phyloP scores from a whole-genome alignment of 2,797 vertebrate species.

The Dipus sagitta region DNA sequence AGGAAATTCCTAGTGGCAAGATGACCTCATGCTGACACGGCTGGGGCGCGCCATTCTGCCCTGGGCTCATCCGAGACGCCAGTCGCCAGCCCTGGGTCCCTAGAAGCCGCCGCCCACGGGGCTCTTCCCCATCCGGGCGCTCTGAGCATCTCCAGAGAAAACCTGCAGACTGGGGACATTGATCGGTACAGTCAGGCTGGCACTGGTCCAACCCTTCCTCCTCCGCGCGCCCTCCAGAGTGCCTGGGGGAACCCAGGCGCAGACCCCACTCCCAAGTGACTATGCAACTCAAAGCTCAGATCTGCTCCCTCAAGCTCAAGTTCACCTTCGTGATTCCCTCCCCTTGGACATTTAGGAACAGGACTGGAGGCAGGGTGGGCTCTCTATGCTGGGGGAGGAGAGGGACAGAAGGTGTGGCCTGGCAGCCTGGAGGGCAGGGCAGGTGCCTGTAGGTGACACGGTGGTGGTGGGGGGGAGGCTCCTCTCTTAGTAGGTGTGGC shows the following conservation, averaged over 20 bases:
- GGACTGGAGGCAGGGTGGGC: not conserved
- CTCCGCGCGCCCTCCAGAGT: too few species aligned
- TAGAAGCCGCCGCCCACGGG: fast-evolving
- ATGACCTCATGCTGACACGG: constrained; percentile 73
- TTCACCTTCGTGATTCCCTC: not conserved
- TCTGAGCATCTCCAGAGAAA: not conserved
- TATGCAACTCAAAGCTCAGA: too few species aligned
- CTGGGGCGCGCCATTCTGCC: not conserved
- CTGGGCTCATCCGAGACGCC: not conserved
- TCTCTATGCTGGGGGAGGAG: not conserved
- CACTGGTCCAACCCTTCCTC: not conserved
- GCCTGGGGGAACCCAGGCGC: not conserved
- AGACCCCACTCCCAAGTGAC: not conserved
- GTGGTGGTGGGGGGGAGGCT: too few species aligned
- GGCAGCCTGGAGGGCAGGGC: not conserved
- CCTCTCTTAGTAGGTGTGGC: not conserved
- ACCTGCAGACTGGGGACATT: not conserved
- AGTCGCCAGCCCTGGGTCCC: not conserved
- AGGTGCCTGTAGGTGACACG: fast-evolving
- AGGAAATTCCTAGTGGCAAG: constrained; percentile 65
- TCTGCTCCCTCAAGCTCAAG: too few species aligned
- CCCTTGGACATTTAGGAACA: too few species aligned
- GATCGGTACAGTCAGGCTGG: not conserved
- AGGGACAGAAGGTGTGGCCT: not conserved
- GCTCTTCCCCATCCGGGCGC: not conserved